Percentiles rank a stretch among this genome's conserved stretches.
Conservation (phyloP, 2,797 vertebrate genomes). For the Malacoctenus gilli region DNA sequence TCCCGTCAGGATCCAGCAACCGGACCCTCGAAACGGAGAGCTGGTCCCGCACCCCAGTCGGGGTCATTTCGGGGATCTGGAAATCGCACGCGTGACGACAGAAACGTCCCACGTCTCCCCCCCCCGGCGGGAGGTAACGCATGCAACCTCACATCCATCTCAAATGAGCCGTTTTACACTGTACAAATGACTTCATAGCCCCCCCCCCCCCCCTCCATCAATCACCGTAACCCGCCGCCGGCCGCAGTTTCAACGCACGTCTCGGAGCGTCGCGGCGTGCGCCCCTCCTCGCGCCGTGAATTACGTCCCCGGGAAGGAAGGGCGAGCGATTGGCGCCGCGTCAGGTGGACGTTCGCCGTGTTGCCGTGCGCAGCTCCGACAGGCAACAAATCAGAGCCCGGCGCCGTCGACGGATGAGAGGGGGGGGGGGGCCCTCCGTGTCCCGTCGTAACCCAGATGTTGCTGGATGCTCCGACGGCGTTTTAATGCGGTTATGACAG, state of each 20-base stretch:
- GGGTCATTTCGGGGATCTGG: too few species aligned
- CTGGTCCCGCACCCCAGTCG: too few species aligned
- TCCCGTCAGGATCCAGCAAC: too few species aligned
- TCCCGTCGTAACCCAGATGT: slow-evolving; percentile 57
- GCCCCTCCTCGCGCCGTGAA: slow-evolving; percentile 35
- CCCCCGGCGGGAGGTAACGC: slow-evolving; percentile 31
- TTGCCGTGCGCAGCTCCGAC: slow-evolving; percentile 14
- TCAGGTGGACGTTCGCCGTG: slow-evolving; percentile 8
- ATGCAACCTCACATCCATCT: slow-evolving; percentile 64
- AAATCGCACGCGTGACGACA: slow-evolving; percentile 29
- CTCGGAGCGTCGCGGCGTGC: slow-evolving; percentile 55
- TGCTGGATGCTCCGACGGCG: slow-evolving; percentile 43
- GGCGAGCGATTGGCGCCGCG: slow-evolving; percentile 6
- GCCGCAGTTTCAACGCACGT: slow-evolving; percentile 49
- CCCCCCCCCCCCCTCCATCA: slow-evolving; percentile 63
- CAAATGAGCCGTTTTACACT: slow-evolving; percentile 70
- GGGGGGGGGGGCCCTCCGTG: slow-evolving; percentile 23
- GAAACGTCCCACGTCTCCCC: background rate
- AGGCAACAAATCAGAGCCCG: slow-evolving; percentile 35
- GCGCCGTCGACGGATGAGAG: slow-evolving; percentile 36
- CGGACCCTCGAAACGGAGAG: too few species aligned
- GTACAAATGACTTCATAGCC: slow-evolving; percentile 60
- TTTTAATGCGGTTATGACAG: slow-evolving; percentile 62
- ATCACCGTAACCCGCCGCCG: slow-evolving; percentile 71
- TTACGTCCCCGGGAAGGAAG: slow-evolving; percentile 41